Evolutionary conservation across 2,113 vertebrate species (phyloP).

Genomic region (Canis aureus): DNA sequence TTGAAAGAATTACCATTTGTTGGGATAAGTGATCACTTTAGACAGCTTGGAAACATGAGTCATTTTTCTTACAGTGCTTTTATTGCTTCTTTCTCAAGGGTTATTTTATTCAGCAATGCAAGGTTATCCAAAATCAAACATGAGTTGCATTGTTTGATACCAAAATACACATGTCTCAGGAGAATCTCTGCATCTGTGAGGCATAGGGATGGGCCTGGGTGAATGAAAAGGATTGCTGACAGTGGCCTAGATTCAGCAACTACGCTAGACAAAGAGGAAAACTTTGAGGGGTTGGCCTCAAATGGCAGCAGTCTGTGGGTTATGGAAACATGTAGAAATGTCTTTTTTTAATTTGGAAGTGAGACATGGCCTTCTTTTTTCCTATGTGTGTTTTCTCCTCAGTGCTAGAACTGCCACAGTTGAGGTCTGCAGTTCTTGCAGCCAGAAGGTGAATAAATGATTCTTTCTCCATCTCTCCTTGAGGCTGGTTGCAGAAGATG

Average conservation of each 20-base stretch:
- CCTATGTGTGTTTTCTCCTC: conserved; percentile 60
- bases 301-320: conserved; percentile 66
- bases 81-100: conserved; percentile 82
- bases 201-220: conserved; percentile 41
- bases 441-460: conserved; percentile 36
- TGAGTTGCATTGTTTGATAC: conserved; percentile 72
- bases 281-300: conserved; percentile 64
- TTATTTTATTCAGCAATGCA: conserved; percentile 78
- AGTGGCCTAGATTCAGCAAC: conserved; percentile 62
- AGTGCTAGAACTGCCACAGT: conserved; percentile 58
- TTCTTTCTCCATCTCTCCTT: conserved; percentile 15
- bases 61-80: conserved; percentile 79
- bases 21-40: conserved; percentile 82
- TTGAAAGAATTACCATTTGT: conserved; percentile 83
- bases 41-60: conserved; percentile 81
- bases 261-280: conserved; percentile 64
- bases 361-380: conserved; percentile 74
- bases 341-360: conserved; percentile 74
- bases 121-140: conserved; percentile 83
- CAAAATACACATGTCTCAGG: conserved; percentile 63
- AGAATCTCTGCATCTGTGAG: conserved; percentile 69
- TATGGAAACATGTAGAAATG: conserved; percentile 77
- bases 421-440: conserved; percentile 50
- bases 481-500: background rate
- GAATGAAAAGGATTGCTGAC: conserved; percentile 63